These are phyloP conservation scores for Rallus crepitans DNA, from an alignment of 2,797 vertebrate species.

Conservation along the genomic window DNA sequence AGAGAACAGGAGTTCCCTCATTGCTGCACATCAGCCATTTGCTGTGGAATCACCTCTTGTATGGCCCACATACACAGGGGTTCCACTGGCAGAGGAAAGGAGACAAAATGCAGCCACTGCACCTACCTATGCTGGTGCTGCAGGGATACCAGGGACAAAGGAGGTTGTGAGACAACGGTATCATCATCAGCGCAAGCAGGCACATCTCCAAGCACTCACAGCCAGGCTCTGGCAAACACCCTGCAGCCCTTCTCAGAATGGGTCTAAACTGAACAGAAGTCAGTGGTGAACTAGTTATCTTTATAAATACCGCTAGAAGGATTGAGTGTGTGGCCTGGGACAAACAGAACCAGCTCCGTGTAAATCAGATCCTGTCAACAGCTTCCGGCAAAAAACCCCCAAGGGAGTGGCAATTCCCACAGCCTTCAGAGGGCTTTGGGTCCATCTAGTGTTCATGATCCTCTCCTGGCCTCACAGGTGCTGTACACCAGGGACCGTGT, in stretches of 20 bases:
- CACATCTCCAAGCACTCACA: neutral
- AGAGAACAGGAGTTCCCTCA: neutral
- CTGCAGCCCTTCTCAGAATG: neutral
- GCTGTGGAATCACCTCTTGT: neutral
- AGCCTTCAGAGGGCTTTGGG: neutral
- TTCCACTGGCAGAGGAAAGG: neutral
- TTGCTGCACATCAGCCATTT: neutral
- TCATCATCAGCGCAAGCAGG: neutral
- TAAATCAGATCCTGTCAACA: neutral
- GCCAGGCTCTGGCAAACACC: neutral
- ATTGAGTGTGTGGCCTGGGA: neutral
- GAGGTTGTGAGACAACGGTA: neutral
- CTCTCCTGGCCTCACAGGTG: neutral
- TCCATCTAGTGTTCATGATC: neutral
- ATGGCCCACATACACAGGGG: neutral
- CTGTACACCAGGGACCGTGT: fast-evolving
- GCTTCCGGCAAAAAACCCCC: neutral
- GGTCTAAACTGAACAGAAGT: neutral
- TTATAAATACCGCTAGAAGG: neutral
- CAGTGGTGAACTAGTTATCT: neutral
- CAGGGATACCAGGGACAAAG: neutral
- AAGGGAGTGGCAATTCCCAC: neutral
- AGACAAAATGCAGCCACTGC: neutral
- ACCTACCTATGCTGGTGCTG: neutral
- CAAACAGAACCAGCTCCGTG: neutral